Evolutionary conservation across 1,140 invertebrate species (phyloP), one percentile per base, ranked within the genome.

Genomic region (Propsilocerus akamusi): DNA sequence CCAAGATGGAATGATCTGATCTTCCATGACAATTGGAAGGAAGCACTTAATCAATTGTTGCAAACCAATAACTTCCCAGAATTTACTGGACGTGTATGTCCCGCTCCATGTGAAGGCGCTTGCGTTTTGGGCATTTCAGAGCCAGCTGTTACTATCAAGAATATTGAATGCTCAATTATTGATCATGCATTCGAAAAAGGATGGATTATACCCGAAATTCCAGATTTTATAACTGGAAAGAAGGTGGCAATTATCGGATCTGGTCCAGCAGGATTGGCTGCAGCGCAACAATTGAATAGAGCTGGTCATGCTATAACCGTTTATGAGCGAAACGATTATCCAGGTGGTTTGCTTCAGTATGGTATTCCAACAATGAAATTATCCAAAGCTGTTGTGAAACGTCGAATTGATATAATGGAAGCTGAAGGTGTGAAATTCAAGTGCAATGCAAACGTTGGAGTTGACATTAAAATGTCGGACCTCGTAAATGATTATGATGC

Each of bases 21-120:
- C 3, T 97, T 88, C 68, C 80, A 86, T 54, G 83, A 86, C 48
- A 88, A 97, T 60, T 99, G 96, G 96, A 80, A 85, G 53, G 89
- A 97, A 66, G 97, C 97, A n/a, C 69, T 99, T 1, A 79, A 86
- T 54, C 91, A 97, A 58, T 72, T 99, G 24, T 69, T 97, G 50
- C 95, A 98, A 66, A 99, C 96, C 2, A 99, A 99, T 62, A 99
- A 99, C 63, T 99, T 99, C 70, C 96, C 96, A 34, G 96, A 99
- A 69, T 99, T 99, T 63, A 99, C 95, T 47, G 96, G 96, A 4
- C 73, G 96, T 59, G 94, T 97, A 8, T 99, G 96, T 64, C 96
- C 96, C 10, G 95, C 96, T 12, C 96, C 96, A 4, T 99, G 96
- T 70, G 96, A 99, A 74, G 95, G 91, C 41, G 88, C 95, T 3